phyloP scores from a whole-genome alignment of 2,113 vertebrate species.

The Stigmatopora nigra region DNA sequence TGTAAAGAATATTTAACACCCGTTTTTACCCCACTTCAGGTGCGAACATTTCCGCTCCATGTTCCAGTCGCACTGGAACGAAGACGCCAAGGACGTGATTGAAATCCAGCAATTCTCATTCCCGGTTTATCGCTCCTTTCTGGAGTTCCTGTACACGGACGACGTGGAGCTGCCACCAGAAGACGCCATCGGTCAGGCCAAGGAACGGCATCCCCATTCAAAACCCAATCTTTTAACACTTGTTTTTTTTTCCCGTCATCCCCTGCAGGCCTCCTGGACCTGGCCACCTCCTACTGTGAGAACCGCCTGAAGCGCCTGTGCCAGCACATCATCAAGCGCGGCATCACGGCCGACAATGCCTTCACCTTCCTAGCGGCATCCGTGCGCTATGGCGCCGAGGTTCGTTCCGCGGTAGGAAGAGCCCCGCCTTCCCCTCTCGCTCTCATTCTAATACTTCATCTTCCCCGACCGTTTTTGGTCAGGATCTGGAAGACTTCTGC shows the following conservation, averaged over 20 bases:
- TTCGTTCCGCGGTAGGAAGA: constrained; percentile 34
- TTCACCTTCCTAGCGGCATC: constrained; percentile 92
- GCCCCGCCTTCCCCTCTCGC: no score
- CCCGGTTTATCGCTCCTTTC: constrained; percentile 91
- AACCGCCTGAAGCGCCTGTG: constrained; percentile 90
- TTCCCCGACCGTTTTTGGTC: neutral
- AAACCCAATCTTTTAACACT: neutral
- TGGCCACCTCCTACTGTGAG: constrained; percentile 97
- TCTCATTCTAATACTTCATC: no score
- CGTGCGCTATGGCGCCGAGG: constrained; percentile 95
- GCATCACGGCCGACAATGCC: constrained; percentile 92
- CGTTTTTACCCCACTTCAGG: constrained; percentile 56
- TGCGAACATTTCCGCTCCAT: constrained; percentile 97
- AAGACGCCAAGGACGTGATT: constrained; percentile 94
- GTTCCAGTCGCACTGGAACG: constrained; percentile 98
- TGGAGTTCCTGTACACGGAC: constrained; percentile 96
- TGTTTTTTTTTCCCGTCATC: neutral
- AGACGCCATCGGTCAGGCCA: constrained; percentile 87
- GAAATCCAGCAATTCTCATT: constrained; percentile 96
- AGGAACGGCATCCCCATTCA: neutral
- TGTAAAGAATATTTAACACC: no score
- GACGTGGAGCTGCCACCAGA: constrained; percentile 86
- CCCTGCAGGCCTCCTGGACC: constrained; percentile 85
- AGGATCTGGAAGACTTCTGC: constrained; percentile 99
- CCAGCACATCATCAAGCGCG: constrained; percentile 94